Evolutionary conservation across 2,888 invertebrate genomes (phyloP).

Genomic region (Orthosia cruda): DNA sequence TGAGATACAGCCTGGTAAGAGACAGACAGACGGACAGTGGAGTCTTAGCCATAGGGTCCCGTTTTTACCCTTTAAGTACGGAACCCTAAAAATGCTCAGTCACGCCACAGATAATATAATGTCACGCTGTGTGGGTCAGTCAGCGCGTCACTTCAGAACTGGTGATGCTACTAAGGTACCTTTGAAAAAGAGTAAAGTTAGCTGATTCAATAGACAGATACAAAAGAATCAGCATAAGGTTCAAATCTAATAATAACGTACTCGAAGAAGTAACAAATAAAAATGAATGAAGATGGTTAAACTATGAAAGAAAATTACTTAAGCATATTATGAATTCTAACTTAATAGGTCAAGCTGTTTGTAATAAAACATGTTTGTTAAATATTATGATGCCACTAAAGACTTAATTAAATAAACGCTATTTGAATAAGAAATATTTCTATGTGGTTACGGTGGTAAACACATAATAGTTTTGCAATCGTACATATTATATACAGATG

Average conservation of each 20-base stretch:
- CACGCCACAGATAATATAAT: too few relatives aligned
- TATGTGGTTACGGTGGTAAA: conserved; percentile 39
- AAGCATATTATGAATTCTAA: conserved; percentile 1
- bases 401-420: conserved; percentile 45
- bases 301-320: not conserved
- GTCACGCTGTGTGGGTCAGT: not conserved
- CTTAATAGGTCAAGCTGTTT: conserved; percentile 29
- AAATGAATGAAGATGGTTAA: not conserved
- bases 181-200: not conserved
- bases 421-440: conserved; percentile 50
- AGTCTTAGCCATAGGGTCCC: too few relatives aligned
- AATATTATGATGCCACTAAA: conserved; percentile 57
- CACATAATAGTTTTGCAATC: conserved; percentile 42
- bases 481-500: conserved; percentile 5
- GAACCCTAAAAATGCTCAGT: not conserved
- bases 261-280: too few relatives aligned
- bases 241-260: too few relatives aligned
- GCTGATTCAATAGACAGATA: not conserved
- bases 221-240: not conserved
- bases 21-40: too few relatives aligned
- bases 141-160: not conserved
- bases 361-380: conserved; percentile 44
- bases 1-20: too few relatives aligned
- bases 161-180: not conserved
- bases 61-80: too few relatives aligned